phyloP scores from a whole-genome alignment of 2,888 invertebrate species.

The Dasypogon diadema region DNA sequence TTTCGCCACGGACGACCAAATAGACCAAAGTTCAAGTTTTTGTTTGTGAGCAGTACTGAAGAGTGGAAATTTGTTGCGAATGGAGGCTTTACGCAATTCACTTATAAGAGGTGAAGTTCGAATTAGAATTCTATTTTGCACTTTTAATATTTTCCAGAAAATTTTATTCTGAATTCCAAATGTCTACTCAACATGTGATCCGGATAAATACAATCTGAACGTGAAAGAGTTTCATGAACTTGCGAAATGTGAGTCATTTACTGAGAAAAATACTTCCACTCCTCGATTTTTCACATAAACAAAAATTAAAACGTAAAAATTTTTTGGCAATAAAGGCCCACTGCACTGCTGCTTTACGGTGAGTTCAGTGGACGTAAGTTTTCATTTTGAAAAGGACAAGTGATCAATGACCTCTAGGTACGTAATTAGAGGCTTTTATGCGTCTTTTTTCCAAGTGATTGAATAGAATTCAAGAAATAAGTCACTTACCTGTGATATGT shows the following conservation, averaged over 20 bases:
- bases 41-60: too few relatives aligned
- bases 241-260: slow-evolving; percentile 2
- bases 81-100: too few relatives aligned
- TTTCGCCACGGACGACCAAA: neutral
- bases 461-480: neutral
- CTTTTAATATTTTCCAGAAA: too few relatives aligned
- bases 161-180: neutral
- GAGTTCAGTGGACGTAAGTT: slow-evolving; percentile 32
- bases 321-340: slow-evolving; percentile 24
- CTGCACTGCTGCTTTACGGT: slow-evolving; percentile 4
- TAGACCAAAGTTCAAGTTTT: neutral
- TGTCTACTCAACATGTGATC: neutral
- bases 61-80: too few relatives aligned
- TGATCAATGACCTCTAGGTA: slow-evolving; percentile 43
- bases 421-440: neutral
- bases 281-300: neutral
- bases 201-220: neutral
- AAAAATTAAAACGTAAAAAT: slow-evolving; percentile 34
- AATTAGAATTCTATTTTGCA: too few relatives aligned
- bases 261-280: neutral
- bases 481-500: slow-evolving; percentile 63
- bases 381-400: slow-evolving; percentile 12
- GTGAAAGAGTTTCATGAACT: slow-evolving; percentile 20
- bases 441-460: neutral
- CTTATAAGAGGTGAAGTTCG: too few relatives aligned